Evolutionary conservation across 2,113 vertebrate species (phyloP).

Genomic region (Oenanthe oenanthe): DNA sequence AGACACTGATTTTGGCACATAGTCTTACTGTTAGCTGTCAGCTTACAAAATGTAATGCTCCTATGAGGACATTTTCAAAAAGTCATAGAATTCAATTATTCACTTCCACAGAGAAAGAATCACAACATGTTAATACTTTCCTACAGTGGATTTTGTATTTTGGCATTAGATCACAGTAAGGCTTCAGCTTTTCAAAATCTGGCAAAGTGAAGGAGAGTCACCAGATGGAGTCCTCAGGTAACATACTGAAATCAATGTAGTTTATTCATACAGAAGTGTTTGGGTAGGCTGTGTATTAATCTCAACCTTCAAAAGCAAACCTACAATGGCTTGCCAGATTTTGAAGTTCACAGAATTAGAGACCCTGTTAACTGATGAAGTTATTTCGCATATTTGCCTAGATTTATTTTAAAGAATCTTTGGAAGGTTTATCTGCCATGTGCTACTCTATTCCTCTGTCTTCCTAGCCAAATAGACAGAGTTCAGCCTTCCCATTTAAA

Average conservation of each 20-base stretch:
- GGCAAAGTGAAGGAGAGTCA: constrained; percentile 40
- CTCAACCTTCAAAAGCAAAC: constrained; percentile 29
- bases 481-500: constrained; percentile 48
- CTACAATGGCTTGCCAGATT: constrained; percentile 15
- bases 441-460: constrained; percentile 6
- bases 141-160: constrained; percentile 38
- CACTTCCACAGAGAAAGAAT: constrained; percentile 28
- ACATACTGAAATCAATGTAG: constrained; percentile 58
- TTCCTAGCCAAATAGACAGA: constrained; percentile 48
- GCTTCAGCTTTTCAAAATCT: constrained; percentile 50
- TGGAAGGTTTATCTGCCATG: constrained; percentile 16
- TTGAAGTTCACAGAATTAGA: constrained; percentile 2
- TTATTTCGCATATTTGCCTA: constrained; percentile 20
- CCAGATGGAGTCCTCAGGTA: constrained; percentile 67
- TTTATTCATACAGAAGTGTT: constrained; percentile 57
- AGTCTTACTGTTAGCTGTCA: background rate
- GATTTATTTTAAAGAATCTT: constrained; percentile 32
- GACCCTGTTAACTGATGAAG: background rate
- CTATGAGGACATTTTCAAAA: background rate
- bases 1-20: background rate
- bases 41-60: background rate
- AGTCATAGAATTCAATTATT: constrained; percentile 38
- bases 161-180: constrained; percentile 54
- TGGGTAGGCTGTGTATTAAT: constrained; percentile 44
- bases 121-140: constrained; percentile 21